A percentile compares a stretch with the other conserved stretches of the same genome.
Conservation (phyloP, 2,888 invertebrate genomes). For the Synanthedon formicaeformis region DNA sequence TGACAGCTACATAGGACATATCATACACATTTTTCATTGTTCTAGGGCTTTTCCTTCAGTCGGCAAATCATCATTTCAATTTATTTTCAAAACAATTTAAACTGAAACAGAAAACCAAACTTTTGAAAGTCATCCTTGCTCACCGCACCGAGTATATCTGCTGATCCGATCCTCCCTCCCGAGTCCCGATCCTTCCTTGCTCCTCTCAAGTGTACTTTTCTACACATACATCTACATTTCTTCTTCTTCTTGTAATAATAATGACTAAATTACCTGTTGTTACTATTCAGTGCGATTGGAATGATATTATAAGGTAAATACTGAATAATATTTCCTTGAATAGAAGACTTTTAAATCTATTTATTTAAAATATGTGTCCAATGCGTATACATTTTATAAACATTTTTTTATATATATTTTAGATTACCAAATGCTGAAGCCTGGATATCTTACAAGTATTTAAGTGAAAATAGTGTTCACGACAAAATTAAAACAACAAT, state of each 20-base stretch:
- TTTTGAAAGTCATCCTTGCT: too few species aligned
- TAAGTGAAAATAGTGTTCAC: conserved; percentile 46
- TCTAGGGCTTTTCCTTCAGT: too few species aligned
- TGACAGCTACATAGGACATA: too few species aligned
- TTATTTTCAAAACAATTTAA: too few species aligned
- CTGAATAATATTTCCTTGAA: neutral
- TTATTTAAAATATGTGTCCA: neutral
- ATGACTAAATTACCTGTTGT: conserved; percentile 47
- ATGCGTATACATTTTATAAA: neutral
- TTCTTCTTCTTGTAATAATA: conserved; percentile 1
- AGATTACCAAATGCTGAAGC: conserved; percentile 55
- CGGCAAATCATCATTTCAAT: too few species aligned
- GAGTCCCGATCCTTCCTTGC: too few species aligned
- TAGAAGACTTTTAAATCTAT: neutral
- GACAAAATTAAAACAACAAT: conserved; percentile 44
- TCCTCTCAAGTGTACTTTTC: too few species aligned
- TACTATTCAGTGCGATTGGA: conserved; percentile 68
- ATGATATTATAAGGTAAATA: conserved; percentile 56
- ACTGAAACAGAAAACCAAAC: too few species aligned
- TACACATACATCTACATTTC: too few species aligned
- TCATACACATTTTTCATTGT: too few species aligned
- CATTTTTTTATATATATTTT: conserved; percentile 6
- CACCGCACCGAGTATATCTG: too few species aligned
- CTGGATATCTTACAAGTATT: conserved; percentile 64
- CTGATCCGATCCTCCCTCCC: too few species aligned